Conservation (phyloP, 1,140 invertebrate species). For the Ceratina calcarata region DNA sequence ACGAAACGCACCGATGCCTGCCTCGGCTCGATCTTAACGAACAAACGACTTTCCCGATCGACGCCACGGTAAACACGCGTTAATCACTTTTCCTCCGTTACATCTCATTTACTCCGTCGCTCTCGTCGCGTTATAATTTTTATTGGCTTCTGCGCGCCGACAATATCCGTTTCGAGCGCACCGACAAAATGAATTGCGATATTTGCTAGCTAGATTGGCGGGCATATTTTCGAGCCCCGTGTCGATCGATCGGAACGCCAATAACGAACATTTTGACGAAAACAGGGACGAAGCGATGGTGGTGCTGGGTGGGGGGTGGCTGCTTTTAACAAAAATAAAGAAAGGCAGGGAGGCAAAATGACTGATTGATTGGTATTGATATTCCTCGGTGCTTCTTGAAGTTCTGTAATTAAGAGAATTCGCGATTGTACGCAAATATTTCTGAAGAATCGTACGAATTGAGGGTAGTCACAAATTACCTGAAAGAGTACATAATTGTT, state of each 20-base stretch:
- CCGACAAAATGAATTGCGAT: constrained; percentile 34
- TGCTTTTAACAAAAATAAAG: not conserved
- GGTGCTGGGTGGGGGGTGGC: not conserved
- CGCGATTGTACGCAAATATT: not conserved
- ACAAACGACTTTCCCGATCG: not conserved
- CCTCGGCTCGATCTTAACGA: constrained; percentile 26
- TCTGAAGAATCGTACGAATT: not conserved
- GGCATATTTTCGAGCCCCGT: constrained; percentile 18
- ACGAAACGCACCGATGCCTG: constrained; percentile 8
- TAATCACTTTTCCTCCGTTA: not conserved
- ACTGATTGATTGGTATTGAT: constrained; percentile 7
- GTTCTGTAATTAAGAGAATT: not conserved
- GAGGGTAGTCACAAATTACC: not conserved
- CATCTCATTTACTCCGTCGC: constrained; percentile 24
- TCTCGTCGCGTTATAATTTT: constrained; percentile 30
- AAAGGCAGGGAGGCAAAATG: not conserved
- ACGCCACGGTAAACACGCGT: not conserved
- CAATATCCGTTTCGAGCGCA: constrained; percentile 26
- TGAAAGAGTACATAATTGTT: not conserved
- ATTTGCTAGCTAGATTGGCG: constrained; percentile 24
- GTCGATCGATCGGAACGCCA: constrained; percentile 13
- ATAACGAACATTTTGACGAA: constrained; percentile 28
- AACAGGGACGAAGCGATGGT: not conserved
- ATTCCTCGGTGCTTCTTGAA: not conserved
- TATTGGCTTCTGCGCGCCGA: constrained; percentile 17